phyloP scores from a whole-genome alignment of 1,140 invertebrate species.

The Drosophila cardini region DNA sequence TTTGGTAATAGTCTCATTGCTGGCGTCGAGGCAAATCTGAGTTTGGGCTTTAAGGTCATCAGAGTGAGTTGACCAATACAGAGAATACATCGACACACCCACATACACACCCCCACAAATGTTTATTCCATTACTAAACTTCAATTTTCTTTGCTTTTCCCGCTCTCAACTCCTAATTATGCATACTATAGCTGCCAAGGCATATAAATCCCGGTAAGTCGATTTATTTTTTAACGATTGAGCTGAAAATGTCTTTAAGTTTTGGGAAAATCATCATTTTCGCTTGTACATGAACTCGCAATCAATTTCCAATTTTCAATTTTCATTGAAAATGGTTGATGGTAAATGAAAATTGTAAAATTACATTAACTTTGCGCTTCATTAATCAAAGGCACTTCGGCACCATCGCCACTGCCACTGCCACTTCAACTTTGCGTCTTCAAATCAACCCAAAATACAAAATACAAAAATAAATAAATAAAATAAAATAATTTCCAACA shows the following conservation, averaged over 20 bases:
- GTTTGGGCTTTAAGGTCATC: constrained; percentile 81
- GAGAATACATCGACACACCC: neutral
- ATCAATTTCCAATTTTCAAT: constrained; percentile 57
- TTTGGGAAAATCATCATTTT: constrained; percentile 37
- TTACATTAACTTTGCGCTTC: constrained; percentile 72
- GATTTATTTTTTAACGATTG: constrained; percentile 32
- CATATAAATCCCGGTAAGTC: constrained; percentile 80
- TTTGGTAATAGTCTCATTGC: constrained; percentile 78
- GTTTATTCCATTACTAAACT: constrained; percentile 66
- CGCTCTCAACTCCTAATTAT: constrained; percentile 42
- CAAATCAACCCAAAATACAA: constrained; percentile 49
- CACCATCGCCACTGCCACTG: neutral
- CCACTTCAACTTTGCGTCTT: constrained; percentile 37
- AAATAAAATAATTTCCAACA: constrained; percentile 38
- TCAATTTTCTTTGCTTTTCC: constrained; percentile 7
- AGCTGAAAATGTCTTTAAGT: constrained; percentile 38
- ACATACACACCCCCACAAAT: constrained; percentile 23
- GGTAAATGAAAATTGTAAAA: constrained; percentile 55
- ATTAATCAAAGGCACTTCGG: constrained; percentile 71
- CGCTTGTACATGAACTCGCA: constrained; percentile 17
- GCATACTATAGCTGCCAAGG: constrained; percentile 65
- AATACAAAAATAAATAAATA: constrained; percentile 32
- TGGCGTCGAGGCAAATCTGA: constrained; percentile 73
- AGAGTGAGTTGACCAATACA: constrained; percentile 68
- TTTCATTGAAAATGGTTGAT: constrained; percentile 38